Percentiles rank a stretch among this genome's conserved stretches.
Conservation (phyloP, 2,888 invertebrate genomes). For the Hypomecis atomaria region DNA sequence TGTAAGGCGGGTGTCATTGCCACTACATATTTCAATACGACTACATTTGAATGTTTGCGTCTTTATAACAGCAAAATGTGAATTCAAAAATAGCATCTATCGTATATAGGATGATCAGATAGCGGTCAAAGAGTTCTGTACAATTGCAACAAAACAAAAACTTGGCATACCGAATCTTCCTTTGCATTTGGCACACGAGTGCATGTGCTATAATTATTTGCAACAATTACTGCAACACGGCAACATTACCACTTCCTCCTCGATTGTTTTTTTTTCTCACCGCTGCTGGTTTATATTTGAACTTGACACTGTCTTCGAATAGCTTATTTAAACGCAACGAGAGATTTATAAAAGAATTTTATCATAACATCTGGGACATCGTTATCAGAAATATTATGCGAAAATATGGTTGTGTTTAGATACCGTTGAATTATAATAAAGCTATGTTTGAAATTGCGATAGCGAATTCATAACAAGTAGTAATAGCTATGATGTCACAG, state of each 20-base stretch:
- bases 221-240: constrained; percentile 37
- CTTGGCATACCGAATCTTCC: constrained; percentile 46
- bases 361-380: background rate
- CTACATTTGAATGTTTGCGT: no score
- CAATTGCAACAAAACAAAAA: constrained; percentile 31
- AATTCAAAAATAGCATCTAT: no score
- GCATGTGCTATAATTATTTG: constrained; percentile 44
- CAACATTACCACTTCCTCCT: constrained; percentile 34
- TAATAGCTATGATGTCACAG: no score
- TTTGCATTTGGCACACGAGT: constrained; percentile 46
- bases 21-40: background rate
- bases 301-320: constrained; percentile 10
- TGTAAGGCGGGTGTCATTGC: no score
- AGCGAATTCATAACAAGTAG: no score
- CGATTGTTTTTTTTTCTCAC: constrained; percentile 12
- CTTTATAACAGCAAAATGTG: no score
- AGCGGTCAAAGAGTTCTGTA: constrained; percentile 2
- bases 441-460: no score
- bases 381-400: background rate
- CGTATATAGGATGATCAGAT: background rate
- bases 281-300: constrained; percentile 15
- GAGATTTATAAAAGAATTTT: background rate
- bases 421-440: no score
- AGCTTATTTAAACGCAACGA: background rate
- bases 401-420: no score